Base-by-base conservation (phyloP, 2,797 vertebrate genomes). In the Cheirogaleus major region DNA sequence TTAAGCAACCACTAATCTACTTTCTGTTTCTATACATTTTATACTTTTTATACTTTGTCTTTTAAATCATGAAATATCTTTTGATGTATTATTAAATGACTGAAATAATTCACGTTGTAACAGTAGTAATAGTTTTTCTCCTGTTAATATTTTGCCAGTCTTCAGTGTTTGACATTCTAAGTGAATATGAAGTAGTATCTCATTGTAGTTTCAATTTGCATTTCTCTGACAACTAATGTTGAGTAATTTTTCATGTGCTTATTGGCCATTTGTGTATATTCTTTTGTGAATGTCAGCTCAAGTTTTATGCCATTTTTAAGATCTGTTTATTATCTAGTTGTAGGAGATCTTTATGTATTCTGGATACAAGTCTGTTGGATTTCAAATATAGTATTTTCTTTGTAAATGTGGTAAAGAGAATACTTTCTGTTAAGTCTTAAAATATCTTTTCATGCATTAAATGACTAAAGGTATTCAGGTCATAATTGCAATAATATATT, bases 1-100 rank as follows among this genome's bases (percentile, higher is more conserved):
- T 13, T 87, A 57, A 43, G 32, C 55, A 72, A 55, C 27, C 17
- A 73, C 45, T 80, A 45, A 73, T 80, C 67, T 80, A 11, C 32
- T 70, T 25, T 45, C 20, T 61, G 0, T 72, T 23, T 35, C 76
- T 91, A 8, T 43, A 75, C 2, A 63, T 92, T 83, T 73, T 48
- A 45, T 73, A 67, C 35, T 85, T 63, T 90, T 82, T 48, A 35
- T 75, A 67, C 35, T 91, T 65, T 90, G 20, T 82, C 63, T 80
- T 81, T 85, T 70, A 70, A 86, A 76, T 93, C 87, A 69, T 81
- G 50, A 59, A 91, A 72, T 79, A 63, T 57, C 45, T 92, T 84
- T 92, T 30, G 35, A 75, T 61, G 25, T 88, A 25, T 91, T 92
- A 30, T 41, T 79, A 50, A 84, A 35, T 80, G n/a, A n/a, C 25